These are phyloP conservation scores for Dendrolimus pini DNA, from an alignment of 2,888 invertebrate genomes.

Conservation along the genomic window DNA sequence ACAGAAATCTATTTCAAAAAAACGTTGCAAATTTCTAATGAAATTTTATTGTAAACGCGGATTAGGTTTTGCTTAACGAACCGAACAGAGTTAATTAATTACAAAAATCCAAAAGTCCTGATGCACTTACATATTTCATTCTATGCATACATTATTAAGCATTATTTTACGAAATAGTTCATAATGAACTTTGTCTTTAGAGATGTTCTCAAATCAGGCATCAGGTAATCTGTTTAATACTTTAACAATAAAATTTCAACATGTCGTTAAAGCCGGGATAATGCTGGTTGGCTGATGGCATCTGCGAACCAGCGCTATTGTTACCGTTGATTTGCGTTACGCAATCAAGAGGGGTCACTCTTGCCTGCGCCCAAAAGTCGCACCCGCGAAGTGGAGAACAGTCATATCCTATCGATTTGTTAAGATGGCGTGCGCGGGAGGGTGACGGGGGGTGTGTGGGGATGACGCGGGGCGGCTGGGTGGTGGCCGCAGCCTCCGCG, in stretches of 20 bases:
- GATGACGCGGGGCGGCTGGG: constrained; percentile 43
- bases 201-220: too few relatives aligned
- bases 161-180: too few relatives aligned
- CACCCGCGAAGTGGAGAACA: constrained; percentile 73
- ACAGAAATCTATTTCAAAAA: constrained; percentile 30
- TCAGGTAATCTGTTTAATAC: neutral
- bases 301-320: constrained; percentile 21
- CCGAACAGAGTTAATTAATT: too few relatives aligned
- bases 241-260: neutral
- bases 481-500: constrained; percentile 58
- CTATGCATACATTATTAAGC: too few relatives aligned
- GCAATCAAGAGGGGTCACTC: constrained; percentile 68
- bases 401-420: constrained; percentile 79
- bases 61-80: too few relatives aligned
- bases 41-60: too few relatives aligned
- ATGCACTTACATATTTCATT: too few relatives aligned
- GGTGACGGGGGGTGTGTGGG: constrained; percentile 35
- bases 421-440: constrained; percentile 71
- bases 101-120: too few relatives aligned
- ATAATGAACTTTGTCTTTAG: too few relatives aligned
- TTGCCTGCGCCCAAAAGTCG: constrained; percentile 70
- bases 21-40: constrained; percentile 1
- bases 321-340: constrained; percentile 44
- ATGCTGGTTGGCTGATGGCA: constrained; percentile 18
- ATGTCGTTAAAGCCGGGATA: constrained; percentile 12